Percentiles rank a stretch among this genome's conserved stretches.
Evolutionary conservation across 2,797 vertebrate genomes (phyloP).

Genomic region (Erpetoichthys calabaricus): DNA sequence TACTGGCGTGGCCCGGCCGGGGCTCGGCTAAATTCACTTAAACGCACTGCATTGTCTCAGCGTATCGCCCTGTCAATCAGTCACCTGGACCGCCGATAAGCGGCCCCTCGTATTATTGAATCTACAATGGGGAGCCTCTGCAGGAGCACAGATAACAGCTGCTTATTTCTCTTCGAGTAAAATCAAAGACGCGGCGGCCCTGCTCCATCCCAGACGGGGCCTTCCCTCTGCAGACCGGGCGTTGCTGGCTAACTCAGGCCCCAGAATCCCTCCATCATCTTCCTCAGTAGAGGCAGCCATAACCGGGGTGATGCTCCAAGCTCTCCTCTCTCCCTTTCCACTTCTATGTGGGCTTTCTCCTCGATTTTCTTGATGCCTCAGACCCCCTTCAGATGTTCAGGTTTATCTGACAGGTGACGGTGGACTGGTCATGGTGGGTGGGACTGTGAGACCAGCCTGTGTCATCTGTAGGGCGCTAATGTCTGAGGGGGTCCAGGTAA

Average conservation of each 20-base stretch:
- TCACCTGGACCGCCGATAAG: slow-evolving; percentile 71
- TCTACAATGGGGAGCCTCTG: slow-evolving; percentile 69
- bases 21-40: slow-evolving; percentile 74
- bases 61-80: slow-evolving; percentile 72
- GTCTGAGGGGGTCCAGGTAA: too few species aligned
- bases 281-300: too few species aligned
- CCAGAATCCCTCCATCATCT: slow-evolving; percentile 24
- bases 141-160: slow-evolving; percentile 68
- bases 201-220: slow-evolving; percentile 27
- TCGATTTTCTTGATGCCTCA: too few species aligned
- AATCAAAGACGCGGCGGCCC: slow-evolving; percentile 33
- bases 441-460: too few species aligned
- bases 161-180: slow-evolving; percentile 66
- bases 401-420: too few species aligned
- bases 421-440: too few species aligned
- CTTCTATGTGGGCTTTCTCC: too few species aligned
- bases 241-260: slow-evolving; percentile 45
- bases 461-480: too few species aligned
- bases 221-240: slow-evolving; percentile 29
- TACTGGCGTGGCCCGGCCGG: slow-evolving; percentile 46
- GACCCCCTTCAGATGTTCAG: too few species aligned
- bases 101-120: slow-evolving; percentile 78
- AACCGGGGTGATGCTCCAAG: too few species aligned
- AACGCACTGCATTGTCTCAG: slow-evolving; percentile 75
- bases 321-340: too few species aligned